These are phyloP conservation scores for Eulithis testata DNA, from an alignment of 2,888 invertebrate species.

Conservation along the genomic window DNA sequence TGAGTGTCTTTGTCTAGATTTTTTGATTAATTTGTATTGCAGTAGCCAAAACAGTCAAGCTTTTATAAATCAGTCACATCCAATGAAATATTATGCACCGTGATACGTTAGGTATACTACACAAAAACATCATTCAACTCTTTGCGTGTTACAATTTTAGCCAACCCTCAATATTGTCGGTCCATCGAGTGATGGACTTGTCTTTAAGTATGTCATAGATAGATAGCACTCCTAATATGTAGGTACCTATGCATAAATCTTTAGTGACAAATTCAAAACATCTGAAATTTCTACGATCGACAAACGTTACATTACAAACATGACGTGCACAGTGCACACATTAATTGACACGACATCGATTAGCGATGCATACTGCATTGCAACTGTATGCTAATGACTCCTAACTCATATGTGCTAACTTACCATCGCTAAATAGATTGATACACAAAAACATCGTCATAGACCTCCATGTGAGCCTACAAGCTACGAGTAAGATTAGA, in stretches of 20 bases:
- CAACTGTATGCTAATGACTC: constrained; percentile 26
- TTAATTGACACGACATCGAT: constrained; percentile 25
- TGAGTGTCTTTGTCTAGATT: constrained; percentile 1
- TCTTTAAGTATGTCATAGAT: too few species aligned
- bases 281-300: neutral
- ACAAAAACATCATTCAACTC: too few species aligned
- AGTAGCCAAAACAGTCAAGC: neutral
- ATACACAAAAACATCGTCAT: constrained; percentile 6
- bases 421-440: constrained; percentile 6
- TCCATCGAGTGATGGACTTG: too few species aligned
- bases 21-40: neutral
- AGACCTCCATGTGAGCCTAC: neutral
- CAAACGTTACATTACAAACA: neutral
- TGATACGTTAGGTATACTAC: too few species aligned
- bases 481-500: neutral
- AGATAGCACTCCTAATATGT: neutral
- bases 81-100: too few species aligned
- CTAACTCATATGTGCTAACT: constrained; percentile 11
- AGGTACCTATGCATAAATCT: neutral
- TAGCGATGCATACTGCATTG: constrained; percentile 19
- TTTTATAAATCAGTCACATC: too few species aligned
- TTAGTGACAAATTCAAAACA: neutral
- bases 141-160: too few species aligned
- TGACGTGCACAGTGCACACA: neutral
- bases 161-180: too few species aligned